Percentiles rank a stretch among this genome's conserved stretches.
phyloP scores from a whole-genome alignment of 2,113 vertebrate genomes.

The Loxodonta africana region DNA sequence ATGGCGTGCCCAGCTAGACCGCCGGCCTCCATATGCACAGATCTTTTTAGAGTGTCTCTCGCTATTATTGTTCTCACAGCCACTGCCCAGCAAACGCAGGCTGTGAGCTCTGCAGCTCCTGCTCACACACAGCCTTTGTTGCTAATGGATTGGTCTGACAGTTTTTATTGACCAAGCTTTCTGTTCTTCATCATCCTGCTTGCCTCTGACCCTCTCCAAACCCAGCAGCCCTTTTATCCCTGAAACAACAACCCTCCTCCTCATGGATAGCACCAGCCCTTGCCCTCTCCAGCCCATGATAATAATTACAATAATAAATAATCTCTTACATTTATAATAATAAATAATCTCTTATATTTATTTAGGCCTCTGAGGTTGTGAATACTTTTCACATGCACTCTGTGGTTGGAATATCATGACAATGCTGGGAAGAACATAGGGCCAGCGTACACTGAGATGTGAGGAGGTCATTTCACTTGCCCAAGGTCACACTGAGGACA shows the following conservation, averaged over 20 bases:
- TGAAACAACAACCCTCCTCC: neutral
- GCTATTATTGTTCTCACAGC: accelerated
- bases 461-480: neutral
- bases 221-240: neutral
- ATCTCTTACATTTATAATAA: neutral
- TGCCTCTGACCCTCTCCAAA: conserved; percentile 36
- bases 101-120: neutral
- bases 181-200: conserved; percentile 22
- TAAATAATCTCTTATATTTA: neutral
- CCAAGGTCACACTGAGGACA: neutral
- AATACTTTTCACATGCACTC: neutral
- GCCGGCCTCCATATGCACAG: accelerated
- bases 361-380: neutral
- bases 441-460: too few relatives aligned
- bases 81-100: neutral
- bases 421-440: accelerated
- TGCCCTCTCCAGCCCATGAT: neutral
- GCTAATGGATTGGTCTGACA: neutral
- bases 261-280: neutral
- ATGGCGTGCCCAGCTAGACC: neutral
- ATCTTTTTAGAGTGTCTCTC: neutral
- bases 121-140: neutral
- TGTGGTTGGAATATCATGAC: neutral
- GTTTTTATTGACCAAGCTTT: conserved; percentile 29
- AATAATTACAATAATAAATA: neutral